Evolutionary conservation across 2,888 invertebrate genomes (phyloP).

Genomic region (Caenorhabditis plicata): DNA sequence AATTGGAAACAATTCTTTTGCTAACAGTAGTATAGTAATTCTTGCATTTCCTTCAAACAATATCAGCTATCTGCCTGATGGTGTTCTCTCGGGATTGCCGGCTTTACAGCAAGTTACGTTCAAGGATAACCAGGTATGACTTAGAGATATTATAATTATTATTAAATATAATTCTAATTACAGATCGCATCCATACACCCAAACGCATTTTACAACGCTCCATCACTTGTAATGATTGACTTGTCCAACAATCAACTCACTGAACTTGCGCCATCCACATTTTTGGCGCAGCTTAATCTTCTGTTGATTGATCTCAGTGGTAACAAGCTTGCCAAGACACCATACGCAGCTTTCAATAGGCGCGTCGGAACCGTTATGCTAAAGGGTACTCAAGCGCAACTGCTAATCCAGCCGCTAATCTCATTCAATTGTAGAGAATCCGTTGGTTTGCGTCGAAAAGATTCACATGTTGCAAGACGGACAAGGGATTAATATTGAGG

Average conservation of each 20-base stretch:
- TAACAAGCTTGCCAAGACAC: constrained; percentile 59
- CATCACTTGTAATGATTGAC: constrained; percentile 63
- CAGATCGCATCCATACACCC: constrained; percentile 60
- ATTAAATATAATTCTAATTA: constrained; percentile 20
- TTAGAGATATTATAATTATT: background rate
- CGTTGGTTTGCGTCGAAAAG: constrained; percentile 64
- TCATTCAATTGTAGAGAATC: constrained; percentile 57
- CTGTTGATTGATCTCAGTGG: constrained; percentile 61
- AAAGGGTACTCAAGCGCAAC: constrained; percentile 56
- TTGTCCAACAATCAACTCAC: constrained; percentile 58
- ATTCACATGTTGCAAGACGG: constrained; percentile 65
- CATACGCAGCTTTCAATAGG: constrained; percentile 64
- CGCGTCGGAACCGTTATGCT: constrained; percentile 63
- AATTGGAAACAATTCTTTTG: constrained; percentile 58
- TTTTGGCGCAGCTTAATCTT: constrained; percentile 63
- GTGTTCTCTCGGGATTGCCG: constrained; percentile 50
- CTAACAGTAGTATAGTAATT: constrained; percentile 58
- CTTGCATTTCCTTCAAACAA: constrained; percentile 58
- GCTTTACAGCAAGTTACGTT: constrained; percentile 63
- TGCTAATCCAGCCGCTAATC: no score
- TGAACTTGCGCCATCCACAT: constrained; percentile 57
- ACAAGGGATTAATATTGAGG: constrained; percentile 57
- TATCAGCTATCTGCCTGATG: constrained; percentile 44
- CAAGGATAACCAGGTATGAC: constrained; percentile 59
- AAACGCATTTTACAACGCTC: constrained; percentile 63